Evolutionary conservation across 2,113 vertebrate species (phyloP).

Genomic region (Psilopsiagon aurifrons): DNA sequence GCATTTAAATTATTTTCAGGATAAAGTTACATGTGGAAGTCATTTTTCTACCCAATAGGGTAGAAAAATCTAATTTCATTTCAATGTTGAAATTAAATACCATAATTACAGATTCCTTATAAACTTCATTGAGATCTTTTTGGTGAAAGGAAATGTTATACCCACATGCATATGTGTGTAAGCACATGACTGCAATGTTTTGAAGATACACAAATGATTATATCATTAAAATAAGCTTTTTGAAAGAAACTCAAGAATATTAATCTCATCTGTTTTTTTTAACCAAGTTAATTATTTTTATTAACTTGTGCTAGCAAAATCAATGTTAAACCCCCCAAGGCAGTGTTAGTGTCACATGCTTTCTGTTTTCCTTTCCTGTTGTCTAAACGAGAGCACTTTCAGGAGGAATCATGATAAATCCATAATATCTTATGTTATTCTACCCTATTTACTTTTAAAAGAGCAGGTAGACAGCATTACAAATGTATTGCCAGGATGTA

Average conservation of each 20-base stretch:
- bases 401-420: neutral
- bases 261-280: neutral
- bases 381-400: neutral
- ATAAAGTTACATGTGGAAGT: neutral
- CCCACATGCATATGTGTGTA: rapidly evolving
- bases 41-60: neutral
- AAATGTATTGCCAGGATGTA: conserved; percentile 24
- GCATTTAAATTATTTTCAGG: neutral
- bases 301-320: neutral
- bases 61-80: neutral
- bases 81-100: neutral
- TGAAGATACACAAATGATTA: neutral
- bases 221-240: neutral
- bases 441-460: conserved; percentile 9
- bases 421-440: neutral
- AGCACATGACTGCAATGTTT: neutral
- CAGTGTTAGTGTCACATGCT: neutral
- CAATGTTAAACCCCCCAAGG: neutral
- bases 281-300: neutral
- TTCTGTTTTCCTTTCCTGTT: neutral
- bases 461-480: conserved; percentile 3
- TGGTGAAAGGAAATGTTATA: neutral
- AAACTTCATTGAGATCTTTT: neutral
- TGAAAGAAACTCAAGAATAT: neutral
- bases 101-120: neutral